Evolutionary conservation across 2,113 vertebrate genomes (phyloP).

Genomic region (Actenoides hombroni): DNA sequence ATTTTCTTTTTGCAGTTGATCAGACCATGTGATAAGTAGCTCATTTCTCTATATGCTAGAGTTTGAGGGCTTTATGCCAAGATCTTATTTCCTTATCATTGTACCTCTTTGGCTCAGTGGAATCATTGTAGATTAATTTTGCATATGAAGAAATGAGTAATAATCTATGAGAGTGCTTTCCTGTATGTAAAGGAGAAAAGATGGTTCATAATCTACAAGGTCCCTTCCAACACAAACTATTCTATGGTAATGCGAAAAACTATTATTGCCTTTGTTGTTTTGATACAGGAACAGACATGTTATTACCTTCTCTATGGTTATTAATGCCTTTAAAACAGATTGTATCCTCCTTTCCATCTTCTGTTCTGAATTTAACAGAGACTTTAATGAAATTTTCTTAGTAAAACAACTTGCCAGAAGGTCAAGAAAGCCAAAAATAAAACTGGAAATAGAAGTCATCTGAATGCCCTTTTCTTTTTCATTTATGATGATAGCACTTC

Average conservation of each 20-base stretch:
- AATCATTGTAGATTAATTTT: not conserved
- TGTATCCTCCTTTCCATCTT: not conserved
- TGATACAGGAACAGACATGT: not conserved
- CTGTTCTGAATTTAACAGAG: constrained; percentile 48
- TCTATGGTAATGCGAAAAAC: not conserved
- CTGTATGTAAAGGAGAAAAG: not conserved
- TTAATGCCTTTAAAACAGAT: constrained; percentile 30
- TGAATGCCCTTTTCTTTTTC: not conserved
- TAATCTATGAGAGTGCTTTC: not conserved
- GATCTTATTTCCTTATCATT: not conserved
- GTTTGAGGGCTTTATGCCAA: not conserved
- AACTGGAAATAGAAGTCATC: not conserved
- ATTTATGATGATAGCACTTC: not conserved
- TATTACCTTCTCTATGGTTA: not conserved
- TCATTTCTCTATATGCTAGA: not conserved
- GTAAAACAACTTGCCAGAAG: constrained; percentile 41
- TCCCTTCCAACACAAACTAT: not conserved
- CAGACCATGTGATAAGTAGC: not conserved
- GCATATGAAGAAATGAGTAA: not conserved
- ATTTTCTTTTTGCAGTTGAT: not conserved
- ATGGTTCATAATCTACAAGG: not conserved
- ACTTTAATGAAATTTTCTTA: constrained; percentile 55
- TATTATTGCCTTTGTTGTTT: not conserved
- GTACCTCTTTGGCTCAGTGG: not conserved
- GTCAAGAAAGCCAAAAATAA: constrained; percentile 14